Conservation (phyloP, 1,140 invertebrate species). For the Bombus impatiens region DNA sequence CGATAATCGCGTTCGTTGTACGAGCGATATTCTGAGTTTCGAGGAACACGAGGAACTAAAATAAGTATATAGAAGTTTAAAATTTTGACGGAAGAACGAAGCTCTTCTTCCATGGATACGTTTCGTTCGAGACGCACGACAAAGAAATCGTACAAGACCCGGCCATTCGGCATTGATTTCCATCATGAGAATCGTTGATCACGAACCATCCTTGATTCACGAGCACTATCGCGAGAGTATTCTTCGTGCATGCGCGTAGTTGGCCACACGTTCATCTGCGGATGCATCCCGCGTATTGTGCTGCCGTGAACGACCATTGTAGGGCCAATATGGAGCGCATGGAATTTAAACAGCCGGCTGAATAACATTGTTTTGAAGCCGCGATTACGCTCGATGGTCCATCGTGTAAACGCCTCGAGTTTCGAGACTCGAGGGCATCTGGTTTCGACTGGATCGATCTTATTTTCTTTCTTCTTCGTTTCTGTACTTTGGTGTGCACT, state of each 20-base stretch:
- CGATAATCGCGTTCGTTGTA: background rate
- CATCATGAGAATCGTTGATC: background rate
- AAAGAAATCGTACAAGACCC: no score
- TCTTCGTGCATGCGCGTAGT: background rate
- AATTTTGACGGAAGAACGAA: background rate
- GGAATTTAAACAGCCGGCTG: conserved; percentile 54
- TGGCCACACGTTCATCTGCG: conserved; percentile 11
- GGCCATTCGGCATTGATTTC: background rate
- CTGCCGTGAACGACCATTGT: conserved; percentile 45
- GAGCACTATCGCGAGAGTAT: background rate
- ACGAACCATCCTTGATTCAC: conserved; percentile 23
- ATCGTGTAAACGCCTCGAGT: background rate
- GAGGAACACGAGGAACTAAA: background rate
- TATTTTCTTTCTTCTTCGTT: background rate
- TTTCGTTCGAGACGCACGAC: no score
- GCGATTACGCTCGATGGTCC: background rate
- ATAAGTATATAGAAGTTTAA: background rate
- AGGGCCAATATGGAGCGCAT: conserved; percentile 40
- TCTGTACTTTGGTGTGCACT: background rate
- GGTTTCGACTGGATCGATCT: background rate
- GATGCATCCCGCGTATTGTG: conserved; percentile 34
- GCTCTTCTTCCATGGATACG: no score
- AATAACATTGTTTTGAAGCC: conserved; percentile 44
- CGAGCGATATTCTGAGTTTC: no score
- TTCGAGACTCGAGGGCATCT: background rate